Conservation (phyloP, 2,888 invertebrate genomes). For the Xiphydria camelus region DNA sequence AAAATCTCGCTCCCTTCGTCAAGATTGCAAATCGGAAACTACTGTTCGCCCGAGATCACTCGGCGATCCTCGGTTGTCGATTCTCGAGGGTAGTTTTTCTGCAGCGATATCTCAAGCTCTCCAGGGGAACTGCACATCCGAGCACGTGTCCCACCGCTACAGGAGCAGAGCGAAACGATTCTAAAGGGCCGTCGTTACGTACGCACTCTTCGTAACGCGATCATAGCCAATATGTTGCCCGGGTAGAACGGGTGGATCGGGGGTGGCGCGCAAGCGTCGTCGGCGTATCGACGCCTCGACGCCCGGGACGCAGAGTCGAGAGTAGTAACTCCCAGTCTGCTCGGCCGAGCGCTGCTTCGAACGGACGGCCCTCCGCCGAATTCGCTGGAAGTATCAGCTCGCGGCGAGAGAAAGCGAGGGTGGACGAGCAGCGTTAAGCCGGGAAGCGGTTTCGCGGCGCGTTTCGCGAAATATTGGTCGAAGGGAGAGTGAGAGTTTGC, state of each 20-base stretch:
- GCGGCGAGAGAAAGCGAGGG: too few relatives aligned
- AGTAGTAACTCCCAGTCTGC: conserved; percentile 54
- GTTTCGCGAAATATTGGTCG: conserved; percentile 1
- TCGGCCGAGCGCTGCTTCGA: conserved; percentile 40
- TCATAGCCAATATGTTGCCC: conserved; percentile 25
- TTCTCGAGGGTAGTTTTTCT: too few relatives aligned
- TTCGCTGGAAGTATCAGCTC: too few relatives aligned
- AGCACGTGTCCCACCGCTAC: neutral
- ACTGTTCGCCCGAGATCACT: too few relatives aligned
- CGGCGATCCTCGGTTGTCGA: too few relatives aligned
- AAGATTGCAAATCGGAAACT: too few relatives aligned
- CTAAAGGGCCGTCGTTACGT: neutral
- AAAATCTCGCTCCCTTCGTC: too few relatives aligned
- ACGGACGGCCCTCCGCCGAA: neutral
- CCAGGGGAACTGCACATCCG: neutral
- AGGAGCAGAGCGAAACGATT: neutral
- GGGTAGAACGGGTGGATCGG: conserved; percentile 37
- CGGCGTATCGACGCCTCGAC: conserved; percentile 46
- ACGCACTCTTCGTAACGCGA: conserved; percentile 14
- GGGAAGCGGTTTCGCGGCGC: too few relatives aligned
- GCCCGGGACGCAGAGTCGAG: conserved; percentile 29
- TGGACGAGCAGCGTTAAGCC: too few relatives aligned
- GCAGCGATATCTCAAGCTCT: too few relatives aligned
- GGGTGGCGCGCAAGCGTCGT: conserved; percentile 54
- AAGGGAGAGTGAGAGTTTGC: conserved; percentile 15